Base-by-base conservation (phyloP, 2,888 invertebrate genomes). In the Drosophila acutilabella region DNA sequence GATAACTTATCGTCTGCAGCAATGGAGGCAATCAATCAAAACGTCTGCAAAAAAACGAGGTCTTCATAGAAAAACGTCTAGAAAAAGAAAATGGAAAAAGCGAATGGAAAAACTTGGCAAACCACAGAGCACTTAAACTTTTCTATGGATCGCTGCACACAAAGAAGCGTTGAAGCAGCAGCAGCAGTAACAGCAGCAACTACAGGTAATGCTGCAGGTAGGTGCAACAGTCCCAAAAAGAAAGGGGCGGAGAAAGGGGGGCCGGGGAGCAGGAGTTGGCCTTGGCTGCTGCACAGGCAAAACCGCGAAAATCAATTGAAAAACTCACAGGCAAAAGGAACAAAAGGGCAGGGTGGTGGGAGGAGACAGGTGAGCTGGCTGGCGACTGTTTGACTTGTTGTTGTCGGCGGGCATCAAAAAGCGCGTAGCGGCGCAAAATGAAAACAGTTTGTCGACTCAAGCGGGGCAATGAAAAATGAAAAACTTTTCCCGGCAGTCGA, bases 291-390 rank as follows among this genome's bases (percentile, higher is more conserved):
- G 60, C 64, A 68, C 60, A 66, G 71, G 72, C 64, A 72, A 86
- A 89, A 85, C 84, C 84, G 82, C 89, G 89, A 85, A 85, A 89
- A 85, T 85, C 84, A 85, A 85, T 85, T 89, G 89, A 83, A 84
- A 84, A 89, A 88, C 73, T 74, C 73, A n/a, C 72, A 47, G 38
- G 36, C 61, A 74, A 79, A 30, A 81, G 75, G 64, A 66, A 70
- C 51, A 60, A 71, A 82, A 62, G 69, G 53, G 61, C 51, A 64
- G 67, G 36, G 57, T 3, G 20, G 18, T 16, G 8, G 42, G 13
- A 20, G 16, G 30, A 10, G 4, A 23, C 0, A 2, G 1, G 33
- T 13, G 30, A 5, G n/a, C n/a, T 7, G 23, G 44, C 2, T 8
- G 33, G 6, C 45, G 11, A 80, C 85, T 78, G 86, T 82, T 88